A percentile compares a stretch with the other conserved stretches of the same genome.
Conservation (phyloP, 2,113 vertebrate species). For the Panthera leo region DNA sequence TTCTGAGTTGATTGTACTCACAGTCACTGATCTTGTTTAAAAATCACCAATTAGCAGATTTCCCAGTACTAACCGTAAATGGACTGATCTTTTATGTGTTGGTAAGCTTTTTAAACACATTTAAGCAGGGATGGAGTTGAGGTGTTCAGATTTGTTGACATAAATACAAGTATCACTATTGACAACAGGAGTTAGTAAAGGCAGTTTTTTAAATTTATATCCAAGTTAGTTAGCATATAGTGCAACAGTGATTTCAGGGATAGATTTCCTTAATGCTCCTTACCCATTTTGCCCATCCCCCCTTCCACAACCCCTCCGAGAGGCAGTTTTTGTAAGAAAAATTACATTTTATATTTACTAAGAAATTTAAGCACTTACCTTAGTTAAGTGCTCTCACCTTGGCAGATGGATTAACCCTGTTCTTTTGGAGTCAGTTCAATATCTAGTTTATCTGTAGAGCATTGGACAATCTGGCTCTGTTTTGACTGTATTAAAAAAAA, state of each 20-base stretch:
- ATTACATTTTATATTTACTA: not conserved
- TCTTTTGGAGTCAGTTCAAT: constrained; percentile 23
- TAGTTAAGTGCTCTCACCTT: not conserved
- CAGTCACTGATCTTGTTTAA: not conserved
- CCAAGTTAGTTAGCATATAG: too few relatives aligned
- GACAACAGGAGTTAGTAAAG: not conserved
- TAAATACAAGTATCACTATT: not conserved
- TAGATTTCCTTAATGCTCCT: too few relatives aligned
- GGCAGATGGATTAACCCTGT: not conserved
- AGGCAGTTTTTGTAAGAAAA: not conserved
- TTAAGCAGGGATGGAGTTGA: not conserved
- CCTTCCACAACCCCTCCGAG: too few relatives aligned
- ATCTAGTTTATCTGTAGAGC: not conserved
- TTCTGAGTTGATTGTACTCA: not conserved
- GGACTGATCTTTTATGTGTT: not conserved
- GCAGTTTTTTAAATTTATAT: too few relatives aligned
- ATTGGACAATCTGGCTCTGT: not conserved
- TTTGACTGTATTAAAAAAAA: not conserved
- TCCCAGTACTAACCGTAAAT: not conserved
- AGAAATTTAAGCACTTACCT: constrained; percentile 6
- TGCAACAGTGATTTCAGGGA: too few relatives aligned
- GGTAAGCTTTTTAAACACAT: constrained; percentile 32
- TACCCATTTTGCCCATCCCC: too few relatives aligned
- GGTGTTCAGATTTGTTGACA: constrained; percentile 1
- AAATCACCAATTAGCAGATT: constrained; percentile 38